A percentile compares a stretch with the other conserved stretches of the same genome.
Evolutionary conservation across 2,797 vertebrate species (phyloP).

Genomic region (Myotis myotis): DNA sequence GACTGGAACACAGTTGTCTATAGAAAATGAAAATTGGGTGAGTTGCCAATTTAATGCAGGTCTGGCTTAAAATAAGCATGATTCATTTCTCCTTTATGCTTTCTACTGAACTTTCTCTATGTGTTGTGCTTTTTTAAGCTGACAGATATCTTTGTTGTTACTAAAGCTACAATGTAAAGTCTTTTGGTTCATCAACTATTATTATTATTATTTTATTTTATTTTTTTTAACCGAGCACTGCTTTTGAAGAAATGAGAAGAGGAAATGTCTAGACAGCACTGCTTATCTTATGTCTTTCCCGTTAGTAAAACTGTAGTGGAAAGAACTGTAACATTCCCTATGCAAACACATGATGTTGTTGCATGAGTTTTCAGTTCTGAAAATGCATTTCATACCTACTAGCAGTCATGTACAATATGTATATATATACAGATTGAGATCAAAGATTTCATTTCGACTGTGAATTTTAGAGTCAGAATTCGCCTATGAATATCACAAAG

Average conservation of each 20-base stretch:
- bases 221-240: constrained; percentile 75
- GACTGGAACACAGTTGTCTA: constrained; percentile 73
- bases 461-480: constrained; percentile 85
- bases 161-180: constrained; percentile 79
- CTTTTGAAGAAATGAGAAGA: constrained; percentile 84
- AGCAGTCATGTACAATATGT: constrained; percentile 89
- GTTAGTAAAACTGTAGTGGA: constrained; percentile 82
- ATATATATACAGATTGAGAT: constrained; percentile 91
- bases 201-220: constrained; percentile 43
- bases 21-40: constrained; percentile 68
- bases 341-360: constrained; percentile 88
- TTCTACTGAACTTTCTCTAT: constrained; percentile 70
- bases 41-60: constrained; percentile 73
- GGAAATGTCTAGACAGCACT: constrained; percentile 83
- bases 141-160: constrained; percentile 71
- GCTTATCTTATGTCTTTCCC: constrained; percentile 84
- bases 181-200: constrained; percentile 72
- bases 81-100: constrained; percentile 65
- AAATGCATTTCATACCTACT: constrained; percentile 87
- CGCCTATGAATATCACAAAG: constrained; percentile 84
- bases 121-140: constrained; percentile 86
- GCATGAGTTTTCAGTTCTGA: constrained; percentile 86
- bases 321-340: constrained; percentile 87
- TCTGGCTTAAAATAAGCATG: constrained; percentile 75
- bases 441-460: constrained; percentile 86